Percentiles rank a stretch among this genome's conserved stretches.
Evolutionary conservation across 2,113 vertebrate genomes (phyloP).

Genomic region (Copsychus sechellarum): DNA sequence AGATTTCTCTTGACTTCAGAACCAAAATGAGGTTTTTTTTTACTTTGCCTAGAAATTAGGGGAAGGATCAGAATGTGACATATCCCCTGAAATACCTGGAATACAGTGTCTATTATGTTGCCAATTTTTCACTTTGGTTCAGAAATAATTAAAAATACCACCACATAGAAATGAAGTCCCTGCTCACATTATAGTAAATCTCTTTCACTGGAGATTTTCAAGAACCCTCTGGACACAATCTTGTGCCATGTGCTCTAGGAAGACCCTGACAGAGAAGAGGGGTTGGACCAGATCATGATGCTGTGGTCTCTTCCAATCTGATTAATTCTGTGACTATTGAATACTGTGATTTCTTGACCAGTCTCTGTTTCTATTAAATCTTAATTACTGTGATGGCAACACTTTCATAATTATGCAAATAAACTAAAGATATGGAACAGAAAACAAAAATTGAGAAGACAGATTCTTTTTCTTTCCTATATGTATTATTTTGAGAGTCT

Average conservation of each 20-base stretch:
- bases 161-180: not conserved
- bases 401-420: not conserved
- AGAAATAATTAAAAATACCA: not conserved
- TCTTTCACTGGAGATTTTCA: not conserved
- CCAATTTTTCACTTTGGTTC: not conserved
- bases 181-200: not conserved
- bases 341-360: not conserved
- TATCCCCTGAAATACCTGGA: not conserved
- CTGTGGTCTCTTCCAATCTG: not conserved
- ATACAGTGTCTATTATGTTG: not conserved
- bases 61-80: not conserved
- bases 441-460: not conserved
- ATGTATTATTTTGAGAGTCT: not conserved
- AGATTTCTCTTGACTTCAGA: not conserved
- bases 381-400: not conserved
- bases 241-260: not conserved
- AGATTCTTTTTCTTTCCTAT: not conserved
- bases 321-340: not conserved
- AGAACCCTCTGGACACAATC: not conserved
- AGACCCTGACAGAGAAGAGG: not conserved
- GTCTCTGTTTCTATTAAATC: not conserved
- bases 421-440: not conserved
- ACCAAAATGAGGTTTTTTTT: not conserved
- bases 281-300: fast-evolving
- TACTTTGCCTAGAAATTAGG: not conserved